Evolutionary conservation across 1,140 invertebrate genomes (phyloP), one percentile per base, ranked within the genome.

Genomic region (Rhynchophorus ferrugineus): DNA sequence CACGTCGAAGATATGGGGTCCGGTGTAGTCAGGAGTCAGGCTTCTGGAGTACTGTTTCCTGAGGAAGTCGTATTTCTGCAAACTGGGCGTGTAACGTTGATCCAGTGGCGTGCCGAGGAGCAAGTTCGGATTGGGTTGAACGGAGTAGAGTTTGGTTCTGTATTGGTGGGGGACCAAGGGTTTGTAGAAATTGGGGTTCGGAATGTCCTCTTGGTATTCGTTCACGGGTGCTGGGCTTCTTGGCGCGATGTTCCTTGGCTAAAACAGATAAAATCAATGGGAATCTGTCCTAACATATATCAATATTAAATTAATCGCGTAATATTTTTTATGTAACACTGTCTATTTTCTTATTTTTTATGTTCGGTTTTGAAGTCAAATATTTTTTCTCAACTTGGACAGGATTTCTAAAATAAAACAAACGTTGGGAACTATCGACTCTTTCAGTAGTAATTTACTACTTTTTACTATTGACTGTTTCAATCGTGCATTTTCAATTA

Each of bases 1-100:
- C 21, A 54, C 57, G 7, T 63, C 62, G 47, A 70, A 70, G n/a
- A 57, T 47, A 43, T 70, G 67, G 13, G 68, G 66, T 7, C 68
- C 68, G 1, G 46, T 61, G 36, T 68, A 69, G 9, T 60, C 60
- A 11, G 56, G 53, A 19, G 62, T 66, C 11, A 64, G 36, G 48
- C 18, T 49, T 16, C 52, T 56, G 2, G 53, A 37, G 22, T 61
- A 58, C 33, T 60, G 59, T 43, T 61, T 64, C 43, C 60, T 61
- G 35, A 61, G 56, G 2, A 55, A 8, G 8, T 62, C 42, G 29
- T 58, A 62, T 43, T 68, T 67, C 9, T 60, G 33, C 8, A 61
- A 29, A 36, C 43, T 54, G 2, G 59, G 57, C 3, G 59, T 60
- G 49, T 65, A 68, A 39, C 64, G 63, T 21, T 44, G 53, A 37